Evolutionary conservation across 2,888 invertebrate genomes (phyloP).

Genomic region (Exephanes ischioxanthus): DNA sequence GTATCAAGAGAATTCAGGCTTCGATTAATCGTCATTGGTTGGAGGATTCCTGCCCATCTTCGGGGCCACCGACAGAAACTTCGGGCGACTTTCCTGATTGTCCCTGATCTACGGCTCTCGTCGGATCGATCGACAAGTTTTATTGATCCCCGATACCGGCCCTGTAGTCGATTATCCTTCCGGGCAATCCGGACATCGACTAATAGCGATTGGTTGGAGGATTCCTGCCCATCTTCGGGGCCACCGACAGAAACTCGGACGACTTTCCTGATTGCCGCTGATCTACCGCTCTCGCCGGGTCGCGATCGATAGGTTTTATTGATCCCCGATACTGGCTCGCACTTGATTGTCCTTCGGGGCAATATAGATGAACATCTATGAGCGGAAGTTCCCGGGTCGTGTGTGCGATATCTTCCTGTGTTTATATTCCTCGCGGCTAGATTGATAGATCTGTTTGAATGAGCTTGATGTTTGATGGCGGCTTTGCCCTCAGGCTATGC

Average conservation of each 20-base stretch:
- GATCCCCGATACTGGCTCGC: background rate
- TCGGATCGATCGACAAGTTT: background rate
- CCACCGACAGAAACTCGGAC: too few species aligned
- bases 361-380: slow-evolving; percentile 1
- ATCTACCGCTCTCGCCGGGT: background rate
- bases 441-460: slow-evolving; percentile 29
- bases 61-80: background rate
- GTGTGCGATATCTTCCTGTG: background rate
- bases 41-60: background rate
- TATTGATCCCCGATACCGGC: background rate
- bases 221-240: too few species aligned
- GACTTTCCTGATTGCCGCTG: background rate
- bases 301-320: background rate
- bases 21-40: background rate
- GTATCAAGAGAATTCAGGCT: background rate
- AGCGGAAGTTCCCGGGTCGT: slow-evolving; percentile 1
- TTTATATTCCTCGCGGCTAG: slow-evolving; percentile 23
- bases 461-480: slow-evolving; percentile 23
- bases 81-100: background rate
- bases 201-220: background rate
- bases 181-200: background rate
- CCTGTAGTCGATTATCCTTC: background rate
- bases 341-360: background rate
- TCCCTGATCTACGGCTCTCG: background rate
- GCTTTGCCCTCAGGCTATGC: background rate